Conservation (phyloP, 92 coral and sea anemone species). For the Heteractis magnifica region DNA sequence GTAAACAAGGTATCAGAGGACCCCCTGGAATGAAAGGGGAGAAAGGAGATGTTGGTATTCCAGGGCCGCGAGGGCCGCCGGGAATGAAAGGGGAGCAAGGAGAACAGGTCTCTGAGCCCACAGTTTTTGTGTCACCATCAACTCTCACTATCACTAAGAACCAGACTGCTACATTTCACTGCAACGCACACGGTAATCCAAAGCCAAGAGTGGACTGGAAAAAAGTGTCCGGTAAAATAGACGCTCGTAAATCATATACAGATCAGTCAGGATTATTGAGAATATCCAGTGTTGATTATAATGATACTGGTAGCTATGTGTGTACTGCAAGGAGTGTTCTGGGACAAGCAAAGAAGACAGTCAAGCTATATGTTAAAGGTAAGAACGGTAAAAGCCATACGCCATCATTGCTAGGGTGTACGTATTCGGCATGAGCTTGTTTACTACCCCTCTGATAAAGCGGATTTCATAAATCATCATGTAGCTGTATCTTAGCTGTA, state of each 20-base stretch:
- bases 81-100: slow-evolving; percentile 13
- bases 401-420: not conserved
- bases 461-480: too few species aligned
- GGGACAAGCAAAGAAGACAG: slow-evolving; percentile 21
- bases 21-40: slow-evolving; percentile 19
- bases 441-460: not conserved
- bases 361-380: slow-evolving; percentile 41
- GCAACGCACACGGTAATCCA: slow-evolving; percentile 17
- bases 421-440: not conserved
- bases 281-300: not conserved
- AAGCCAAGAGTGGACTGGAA: slow-evolving; percentile 17
- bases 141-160: slow-evolving; percentile 4
- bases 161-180: slow-evolving; percentile 14
- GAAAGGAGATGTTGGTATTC: slow-evolving; percentile 16
- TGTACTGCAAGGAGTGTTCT: slow-evolving; percentile 53
- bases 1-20: slow-evolving; percentile 28
- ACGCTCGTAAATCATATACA: not conserved
- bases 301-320: slow-evolving; percentile 47
- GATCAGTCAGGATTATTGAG: slow-evolving; percentile 2
- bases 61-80: not conserved
- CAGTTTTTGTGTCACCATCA: slow-evolving; percentile 18
- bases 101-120: slow-evolving; percentile 24
- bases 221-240: slow-evolving; percentile 7
- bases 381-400: not conserved
- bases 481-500: too few species aligned